Evolutionary conservation across 2,888 invertebrate genomes (phyloP).

Genomic region (Pyrocoelia pectoralis): DNA sequence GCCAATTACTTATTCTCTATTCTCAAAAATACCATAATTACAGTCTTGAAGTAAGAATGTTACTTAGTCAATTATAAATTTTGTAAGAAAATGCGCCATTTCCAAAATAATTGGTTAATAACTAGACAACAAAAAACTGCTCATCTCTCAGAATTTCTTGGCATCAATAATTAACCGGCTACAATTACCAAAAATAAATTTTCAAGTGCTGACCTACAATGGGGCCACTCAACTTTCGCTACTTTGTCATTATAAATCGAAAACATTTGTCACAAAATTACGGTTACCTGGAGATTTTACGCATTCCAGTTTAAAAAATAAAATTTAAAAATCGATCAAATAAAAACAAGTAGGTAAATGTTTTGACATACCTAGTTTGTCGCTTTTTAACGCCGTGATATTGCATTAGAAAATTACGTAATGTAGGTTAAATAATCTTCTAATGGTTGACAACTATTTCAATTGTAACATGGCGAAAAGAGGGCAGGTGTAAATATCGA

Average conservation of each 20-base stretch:
- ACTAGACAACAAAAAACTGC: background rate
- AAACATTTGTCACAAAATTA: conserved; percentile 41
- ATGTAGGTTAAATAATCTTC: conserved; percentile 40
- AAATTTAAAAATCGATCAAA: conserved; percentile 14
- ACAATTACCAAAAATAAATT: conserved; percentile 45
- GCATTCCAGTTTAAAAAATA: conserved; percentile 16
- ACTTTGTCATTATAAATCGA: conserved; percentile 46
- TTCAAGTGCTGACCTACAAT: conserved; percentile 43
- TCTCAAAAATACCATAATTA: too few relatives aligned
- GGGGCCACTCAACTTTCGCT: conserved; percentile 49
- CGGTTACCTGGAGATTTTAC: conserved; percentile 23
- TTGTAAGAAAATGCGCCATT: too few relatives aligned
- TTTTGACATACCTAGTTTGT: background rate
- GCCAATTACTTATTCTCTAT: too few relatives aligned
- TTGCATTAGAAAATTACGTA: conserved; percentile 36
- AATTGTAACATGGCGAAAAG: conserved; percentile 11
- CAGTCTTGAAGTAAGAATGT: too few relatives aligned
- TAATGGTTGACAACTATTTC: conserved; percentile 27
- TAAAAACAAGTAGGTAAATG: background rate
- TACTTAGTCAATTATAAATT: too few relatives aligned
- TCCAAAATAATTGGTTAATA: conserved; percentile 1
- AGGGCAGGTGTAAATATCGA: conserved; percentile 35
- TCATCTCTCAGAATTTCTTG: conserved; percentile 8
- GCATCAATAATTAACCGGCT: conserved; percentile 34
- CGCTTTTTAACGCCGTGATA: conserved; percentile 23